Evolutionary conservation across 2,797 vertebrate genomes (phyloP), one percentile per base, ranked within the genome.

Genomic region (Phyllotis vaccarum): DNA sequence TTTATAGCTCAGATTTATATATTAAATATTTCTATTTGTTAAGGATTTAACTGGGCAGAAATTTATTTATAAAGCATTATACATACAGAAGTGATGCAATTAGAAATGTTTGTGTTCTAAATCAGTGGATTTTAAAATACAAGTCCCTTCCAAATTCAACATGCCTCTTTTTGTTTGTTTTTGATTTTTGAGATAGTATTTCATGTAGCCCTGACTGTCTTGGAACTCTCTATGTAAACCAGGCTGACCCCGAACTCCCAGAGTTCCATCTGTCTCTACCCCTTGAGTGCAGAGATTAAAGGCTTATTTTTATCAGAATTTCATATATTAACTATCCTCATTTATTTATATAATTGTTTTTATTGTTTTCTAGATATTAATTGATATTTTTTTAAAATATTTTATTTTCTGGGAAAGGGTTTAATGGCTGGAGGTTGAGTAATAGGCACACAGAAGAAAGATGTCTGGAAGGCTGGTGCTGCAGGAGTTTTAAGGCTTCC

Each of bases 31-130:
- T 16, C 46, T 86, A 24, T 37, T 87, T 94, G 64, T 90, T 87
- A 21, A 95, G 34, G 22, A 13, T 60, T 94, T 78, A 95, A 58
- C 34, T 46, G 80, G 90, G 17, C 88, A 46, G 89, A 90, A 78
- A 75, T 95, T 72, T 56, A 88, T 75, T 89, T 62, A 0, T 82
- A 86, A 94, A 83, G 58, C 17, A 40, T 40, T 83, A 2, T 56
- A 31, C 10, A 81, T 40, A 34, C 49, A 68, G 37, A 68, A 62
- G 58, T 88, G 72, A n/a, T 54, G 21, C 0, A 68, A 10, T 43
- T 88, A 52, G 37, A 89, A n/a, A 82, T 68, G 88, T 60, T 91
- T 93, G 8, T 70, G 19, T 92, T 83, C 29, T 79, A 75, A 83
- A 27, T 37, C 6, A 40, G 37, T 79, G 6, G 40, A 64, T 95